These are phyloP conservation scores for Eleutherodactylus coqui DNA, from an alignment of 2,797 vertebrate genomes.

Conservation along the genomic window DNA sequence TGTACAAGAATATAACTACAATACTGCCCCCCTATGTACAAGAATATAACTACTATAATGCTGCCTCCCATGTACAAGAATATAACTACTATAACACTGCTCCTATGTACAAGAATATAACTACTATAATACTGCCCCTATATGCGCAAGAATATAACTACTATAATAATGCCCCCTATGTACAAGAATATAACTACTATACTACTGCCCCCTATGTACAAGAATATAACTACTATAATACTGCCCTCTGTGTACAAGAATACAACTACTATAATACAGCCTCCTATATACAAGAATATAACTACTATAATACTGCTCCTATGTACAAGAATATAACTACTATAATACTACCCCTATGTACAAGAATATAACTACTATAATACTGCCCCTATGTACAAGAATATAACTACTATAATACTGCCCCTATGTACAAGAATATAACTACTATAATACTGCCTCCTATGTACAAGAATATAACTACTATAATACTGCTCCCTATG, in stretches of 20 bases:
- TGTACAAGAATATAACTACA: too few species aligned
- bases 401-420: slow-evolving; percentile 12
- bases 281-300: slow-evolving; percentile 1
- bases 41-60: background rate
- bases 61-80: slow-evolving; percentile 9
- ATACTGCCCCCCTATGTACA: too few species aligned
- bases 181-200: background rate
- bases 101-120: slow-evolving; percentile 10
- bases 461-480: slow-evolving; percentile 6
- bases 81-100: slow-evolving; percentile 7
- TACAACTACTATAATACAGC: too few species aligned
- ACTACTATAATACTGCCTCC: background rate
- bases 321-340: too few species aligned
- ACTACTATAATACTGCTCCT: background rate
- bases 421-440: slow-evolving; percentile 13
- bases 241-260: background rate
- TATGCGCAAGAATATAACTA: too few species aligned
- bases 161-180: too few species aligned
- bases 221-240: slow-evolving; percentile 18
- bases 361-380: slow-evolving; percentile 17
- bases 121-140: background rate
- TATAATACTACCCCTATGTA: background rate
- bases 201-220: background rate
- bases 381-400: slow-evolving; percentile 2
- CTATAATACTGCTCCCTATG: background rate